phyloP scores from a whole-genome alignment of 2,797 vertebrate species.

The Molothrus ater region DNA sequence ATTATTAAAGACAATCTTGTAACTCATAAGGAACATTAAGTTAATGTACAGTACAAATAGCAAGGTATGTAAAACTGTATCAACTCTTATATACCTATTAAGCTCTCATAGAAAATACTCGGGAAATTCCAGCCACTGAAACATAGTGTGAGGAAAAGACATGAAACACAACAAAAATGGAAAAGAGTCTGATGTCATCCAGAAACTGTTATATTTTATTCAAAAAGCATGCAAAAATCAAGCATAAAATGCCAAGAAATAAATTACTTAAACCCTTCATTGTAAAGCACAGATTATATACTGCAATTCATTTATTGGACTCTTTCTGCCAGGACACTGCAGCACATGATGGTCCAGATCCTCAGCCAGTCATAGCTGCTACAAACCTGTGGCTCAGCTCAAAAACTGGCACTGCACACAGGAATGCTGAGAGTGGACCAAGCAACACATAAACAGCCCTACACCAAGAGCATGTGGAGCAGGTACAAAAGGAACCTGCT shows the following conservation, averaged over 20 bases:
- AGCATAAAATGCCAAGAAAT: not conserved
- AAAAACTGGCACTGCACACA: not conserved
- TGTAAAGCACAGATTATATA: not conserved
- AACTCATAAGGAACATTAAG: not conserved
- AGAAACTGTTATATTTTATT: not conserved
- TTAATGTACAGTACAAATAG: not conserved
- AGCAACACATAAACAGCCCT: not conserved
- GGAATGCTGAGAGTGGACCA: not conserved
- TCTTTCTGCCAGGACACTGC: not conserved
- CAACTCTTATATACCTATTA: not conserved
- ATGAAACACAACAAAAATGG: not conserved
- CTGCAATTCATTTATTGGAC: not conserved
- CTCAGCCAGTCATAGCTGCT: not conserved
- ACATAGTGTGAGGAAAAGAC: not conserved
- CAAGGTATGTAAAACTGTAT: not conserved
- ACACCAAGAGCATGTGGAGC: not conserved
- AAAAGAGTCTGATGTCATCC: not conserved
- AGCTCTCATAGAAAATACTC: not conserved
- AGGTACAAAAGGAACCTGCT: not conserved
- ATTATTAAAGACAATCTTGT: not conserved
- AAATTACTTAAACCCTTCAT: not conserved
- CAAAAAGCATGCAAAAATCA: not conserved
- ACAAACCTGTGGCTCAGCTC: not conserved
- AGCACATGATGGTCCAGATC: not conserved
- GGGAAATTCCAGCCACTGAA: not conserved